A percentile compares a stretch with the other conserved stretches of the same genome.
Conservation (phyloP, 2,113 vertebrate genomes). For the Chionodraco myersi region DNA sequence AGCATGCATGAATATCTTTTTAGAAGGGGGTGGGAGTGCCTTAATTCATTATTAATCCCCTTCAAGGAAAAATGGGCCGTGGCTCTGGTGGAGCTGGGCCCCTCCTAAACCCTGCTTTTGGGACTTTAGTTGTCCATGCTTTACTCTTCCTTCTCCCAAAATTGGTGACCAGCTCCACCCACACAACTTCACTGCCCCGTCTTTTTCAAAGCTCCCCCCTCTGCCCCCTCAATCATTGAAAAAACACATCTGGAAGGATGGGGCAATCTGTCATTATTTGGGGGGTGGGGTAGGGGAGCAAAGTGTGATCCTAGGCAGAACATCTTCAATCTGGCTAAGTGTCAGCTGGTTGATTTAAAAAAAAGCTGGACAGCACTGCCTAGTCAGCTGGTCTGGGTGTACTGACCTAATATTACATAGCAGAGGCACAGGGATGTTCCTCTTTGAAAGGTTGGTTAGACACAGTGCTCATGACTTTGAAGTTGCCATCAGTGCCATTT, state of each 20-base stretch:
- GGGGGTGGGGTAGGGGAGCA: not conserved
- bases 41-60: constrained; percentile 88
- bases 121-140: constrained; percentile 47
- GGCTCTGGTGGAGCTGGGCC: constrained; percentile 57
- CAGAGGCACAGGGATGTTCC: constrained; percentile 31
- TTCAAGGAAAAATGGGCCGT: constrained; percentile 76
- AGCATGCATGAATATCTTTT: constrained; percentile 86
- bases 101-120: constrained; percentile 74
- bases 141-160: constrained; percentile 37
- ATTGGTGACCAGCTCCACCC: constrained; percentile 51
- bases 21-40: constrained; percentile 72
- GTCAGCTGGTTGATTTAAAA: constrained; percentile 15
- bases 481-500: constrained; percentile 65
- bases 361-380: constrained; percentile 15
- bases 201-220: constrained; percentile 52
- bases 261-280: constrained; percentile 63
- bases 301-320: constrained; percentile 31
- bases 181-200: constrained; percentile 20
- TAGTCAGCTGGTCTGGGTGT: constrained; percentile 14
- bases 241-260: constrained; percentile 69
- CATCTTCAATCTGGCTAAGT: constrained; percentile 30
- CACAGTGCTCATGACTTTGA: constrained; percentile 63
- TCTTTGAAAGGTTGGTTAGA: constrained; percentile 35
- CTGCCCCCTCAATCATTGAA: constrained; percentile 39
- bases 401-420: constrained; percentile 5